Base-by-base conservation (phyloP, 92 coral and sea anemone species). In the Chrysogorgia sp. region DNA sequence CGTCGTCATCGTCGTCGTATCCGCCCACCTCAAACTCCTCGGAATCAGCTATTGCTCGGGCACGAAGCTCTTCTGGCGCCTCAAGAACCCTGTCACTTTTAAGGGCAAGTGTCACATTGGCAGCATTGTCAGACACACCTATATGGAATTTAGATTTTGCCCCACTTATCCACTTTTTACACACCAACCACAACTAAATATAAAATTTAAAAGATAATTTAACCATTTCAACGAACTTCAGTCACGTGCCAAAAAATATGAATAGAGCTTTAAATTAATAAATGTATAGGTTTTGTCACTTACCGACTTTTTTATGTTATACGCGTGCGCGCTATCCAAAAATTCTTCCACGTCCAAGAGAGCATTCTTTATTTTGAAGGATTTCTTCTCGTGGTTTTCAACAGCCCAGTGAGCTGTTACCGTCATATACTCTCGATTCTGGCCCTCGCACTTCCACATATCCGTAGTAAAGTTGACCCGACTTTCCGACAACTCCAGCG, bases 401-500 rank as follows among this genome's bases (percentile, higher is more conserved):
- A 66, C 53, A 17, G 74, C 74, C 26, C 48, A 66, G 55, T 66
- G 74, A 40, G n/a, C n/a, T n/a, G n/a, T n/a, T n/a, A n/a, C n/a
- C n/a, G n/a, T n/a, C n/a, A n/a, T n/a, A n/a, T n/a, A n/a, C n/a
- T n/a, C n/a, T n/a, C n/a, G n/a, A n/a, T n/a, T n/a, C n/a, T n/a
- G n/a, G n/a, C n/a, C n/a, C n/a, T n/a, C n/a, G n/a, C n/a, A n/a
- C n/a, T n/a, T n/a, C n/a, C n/a, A n/a, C n/a, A 64, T 64, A 48
- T 64, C 71, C 21, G 71, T 64, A 5, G 71, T 64, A 37, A 64
- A 64, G 48, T 64, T 64, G 47, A 64, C 48, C 19, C n/a, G n/a
- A n/a, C n/a, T n/a, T n/a, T n/a, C n/a, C n/a, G n/a, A n/a, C n/a
- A n/a, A n/a, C n/a, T n/a, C n/a, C n/a, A n/a, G n/a, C n/a, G n/a